Conservation (phyloP, 1,140 invertebrate species). For the Chelonus insularis region DNA sequence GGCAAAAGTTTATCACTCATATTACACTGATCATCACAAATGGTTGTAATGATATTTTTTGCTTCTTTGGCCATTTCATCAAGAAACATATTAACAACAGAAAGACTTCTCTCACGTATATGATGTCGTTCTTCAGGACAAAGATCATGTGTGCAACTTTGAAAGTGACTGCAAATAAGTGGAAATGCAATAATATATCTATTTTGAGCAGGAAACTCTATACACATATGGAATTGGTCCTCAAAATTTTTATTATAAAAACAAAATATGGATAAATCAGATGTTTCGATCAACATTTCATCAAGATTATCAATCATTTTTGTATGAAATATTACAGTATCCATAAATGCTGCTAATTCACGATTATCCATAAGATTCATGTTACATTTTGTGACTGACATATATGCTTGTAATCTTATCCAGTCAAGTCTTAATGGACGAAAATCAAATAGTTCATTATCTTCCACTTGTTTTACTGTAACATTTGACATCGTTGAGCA, state of each 20-base stretch:
- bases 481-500: slow-evolving; percentile 86
- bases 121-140: slow-evolving; percentile 98
- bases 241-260: slow-evolving; percentile 98
- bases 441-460: slow-evolving; percentile 96
- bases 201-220: slow-evolving; percentile 97
- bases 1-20: slow-evolving; percentile 92
- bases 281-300: slow-evolving; percentile 94
- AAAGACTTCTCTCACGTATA: slow-evolving; percentile 91
- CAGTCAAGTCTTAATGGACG: slow-evolving; percentile 93
- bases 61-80: slow-evolving; percentile 99
- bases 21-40: slow-evolving; percentile 95
- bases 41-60: slow-evolving; percentile 97
- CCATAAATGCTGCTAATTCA: slow-evolving; percentile 88
- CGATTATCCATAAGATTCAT: slow-evolving; percentile 84
- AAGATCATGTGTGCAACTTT: slow-evolving; percentile 95
- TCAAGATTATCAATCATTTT: slow-evolving; percentile 99
- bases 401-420: slow-evolving; percentile 95
- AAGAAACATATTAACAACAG: slow-evolving; percentile 95
- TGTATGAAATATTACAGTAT: slow-evolving; percentile 95
- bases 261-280: slow-evolving; percentile 95
- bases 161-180: slow-evolving; percentile 96
- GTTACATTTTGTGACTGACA: slow-evolving; percentile 81
- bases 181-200: slow-evolving; percentile 97
- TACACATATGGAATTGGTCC: slow-evolving; percentile 97
- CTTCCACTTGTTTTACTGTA: slow-evolving; percentile 94